Base-by-base conservation (phyloP, 1,140 invertebrate species). In the Ceratina calcarata region DNA sequence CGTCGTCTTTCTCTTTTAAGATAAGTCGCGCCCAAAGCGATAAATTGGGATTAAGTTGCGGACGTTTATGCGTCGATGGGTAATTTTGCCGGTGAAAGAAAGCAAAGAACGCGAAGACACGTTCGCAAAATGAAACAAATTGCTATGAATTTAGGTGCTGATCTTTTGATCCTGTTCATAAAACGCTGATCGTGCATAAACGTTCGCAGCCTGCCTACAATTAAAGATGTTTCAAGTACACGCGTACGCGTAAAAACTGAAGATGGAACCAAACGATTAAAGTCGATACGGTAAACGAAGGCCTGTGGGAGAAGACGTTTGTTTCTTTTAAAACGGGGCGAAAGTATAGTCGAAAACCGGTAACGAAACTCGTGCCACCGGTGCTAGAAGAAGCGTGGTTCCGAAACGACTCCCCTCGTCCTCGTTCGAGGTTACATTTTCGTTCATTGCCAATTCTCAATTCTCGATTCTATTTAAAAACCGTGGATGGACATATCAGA, bases 361-460 rank as follows among this genome's bases (percentile, higher is more conserved):
- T 37, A 60, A 70, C 18, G 74, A 77, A 69, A 70, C 55, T 77
- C 22, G 24, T 13, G 37, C 74, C 18, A 69, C 37, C 65, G 57
- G 55, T 77, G 75, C 24, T 49, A 70, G 67, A 77, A 77, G 75
- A 77, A 77, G 67, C 75, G 45, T 70, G 66, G 24, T 62, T 51
- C 61, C 75, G n/a, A 32, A 58, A 20, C 57, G 37, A 45, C 37
- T 45, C 37, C 37, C 6, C 10, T 10, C 0, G 6, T 45, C 10
- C 37, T 45, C 37, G 37, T 45, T 45, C 37, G 37, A 45, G 37
- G 6, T 6, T 45, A 45, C 37, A 45, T 10, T 45, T 16, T 69
- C 51, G 73, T 57, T 32, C 55, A 18, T 53, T 69, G 74, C 74
- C 74, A 77, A 77, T 77, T 61, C 74, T 77, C 64, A 60, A 76